Base-by-base conservation (phyloP, 1,140 invertebrate genomes). In the Drosophila baimaii region DNA sequence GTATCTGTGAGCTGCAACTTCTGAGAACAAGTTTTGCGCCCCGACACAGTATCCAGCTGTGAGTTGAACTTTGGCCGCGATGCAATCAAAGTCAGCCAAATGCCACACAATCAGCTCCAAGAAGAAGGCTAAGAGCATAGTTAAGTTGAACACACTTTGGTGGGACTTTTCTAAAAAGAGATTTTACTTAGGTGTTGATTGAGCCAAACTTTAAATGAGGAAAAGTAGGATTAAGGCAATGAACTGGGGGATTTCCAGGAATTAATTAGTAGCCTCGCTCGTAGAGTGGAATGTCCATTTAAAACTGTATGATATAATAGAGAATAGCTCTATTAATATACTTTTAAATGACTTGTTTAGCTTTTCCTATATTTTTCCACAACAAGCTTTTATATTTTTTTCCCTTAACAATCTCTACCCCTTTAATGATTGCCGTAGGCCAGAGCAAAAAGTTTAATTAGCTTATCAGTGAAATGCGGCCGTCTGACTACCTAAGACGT, bases 41-140 rank as follows among this genome's bases (percentile, higher is more conserved):
- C 44, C 58, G 56, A 55, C 57, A 64, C 59, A 71, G 31, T 35
- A 35, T 66, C 80, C 77, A 70, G 46, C 80, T 65, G 81, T 54
- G 81, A 59, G 74, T 7, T 76, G 62, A 83, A 83, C 81, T 85
- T 80, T 83, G 41, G 75, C 35, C 35, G 13, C 10, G 35, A 54
- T 52, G 19, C 49, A 47, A 41, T 61, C 37, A 51, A 39, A 56
- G 44, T 51, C 13, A 23, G 25, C 17, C 10, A 29, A 70, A 54
- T 69, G 37, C 39, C 61, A 31, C 10, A 21, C 51, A 54, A 52
- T 35, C 29, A 31, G 58, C 41, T 15, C 2, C 2, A 23, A 33
- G 31, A 29, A 43, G 54, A 15, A 19, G n/a, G 23, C 33, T 37
- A 31, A 23, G 31, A 61, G 41, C 37, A 31, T n/a, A 31, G n/a